Evolutionary conservation across 2,888 invertebrate genomes (phyloP).

Genomic region (Lottia gigantea): DNA sequence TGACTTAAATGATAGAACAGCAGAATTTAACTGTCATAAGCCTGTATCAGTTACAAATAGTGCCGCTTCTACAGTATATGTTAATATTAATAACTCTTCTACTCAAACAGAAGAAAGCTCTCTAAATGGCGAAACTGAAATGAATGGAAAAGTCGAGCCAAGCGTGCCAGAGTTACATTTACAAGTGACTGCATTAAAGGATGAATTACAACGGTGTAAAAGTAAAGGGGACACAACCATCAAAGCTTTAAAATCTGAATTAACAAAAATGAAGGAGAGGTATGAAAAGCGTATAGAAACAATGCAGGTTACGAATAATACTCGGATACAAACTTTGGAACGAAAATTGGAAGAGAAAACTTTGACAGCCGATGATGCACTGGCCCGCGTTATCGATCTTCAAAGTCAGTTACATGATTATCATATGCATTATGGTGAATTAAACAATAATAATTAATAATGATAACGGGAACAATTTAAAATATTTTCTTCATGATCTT

Average conservation of each 20-base stretch:
- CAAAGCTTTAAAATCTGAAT: constrained; percentile 37
- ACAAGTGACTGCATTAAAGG: constrained; percentile 33
- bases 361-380: constrained; percentile 48
- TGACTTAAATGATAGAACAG: neutral
- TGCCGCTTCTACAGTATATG: neutral
- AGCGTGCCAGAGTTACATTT: constrained; percentile 20
- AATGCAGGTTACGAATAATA: constrained; percentile 40
- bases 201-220: constrained; percentile 32
- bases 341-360: constrained; percentile 50
- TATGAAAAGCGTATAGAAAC: constrained; percentile 50
- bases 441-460: constrained; percentile 14
- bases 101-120: neutral
- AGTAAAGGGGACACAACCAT: constrained; percentile 28
- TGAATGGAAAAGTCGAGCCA: constrained; percentile 24
- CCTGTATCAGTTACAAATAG: neutral
- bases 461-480: no score
- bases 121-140: neutral
- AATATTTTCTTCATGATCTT: no score
- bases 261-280: constrained; percentile 38
- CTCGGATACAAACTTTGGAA: constrained; percentile 40
- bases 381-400: constrained; percentile 49
- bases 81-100: neutral
- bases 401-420: constrained; percentile 51
- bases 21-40: neutral
- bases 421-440: constrained; percentile 50